Evolutionary conservation across 2,888 invertebrate species (phyloP), one percentile per base, ranked within the genome.

Genomic region (Drosophila pseudotakahashii): DNA sequence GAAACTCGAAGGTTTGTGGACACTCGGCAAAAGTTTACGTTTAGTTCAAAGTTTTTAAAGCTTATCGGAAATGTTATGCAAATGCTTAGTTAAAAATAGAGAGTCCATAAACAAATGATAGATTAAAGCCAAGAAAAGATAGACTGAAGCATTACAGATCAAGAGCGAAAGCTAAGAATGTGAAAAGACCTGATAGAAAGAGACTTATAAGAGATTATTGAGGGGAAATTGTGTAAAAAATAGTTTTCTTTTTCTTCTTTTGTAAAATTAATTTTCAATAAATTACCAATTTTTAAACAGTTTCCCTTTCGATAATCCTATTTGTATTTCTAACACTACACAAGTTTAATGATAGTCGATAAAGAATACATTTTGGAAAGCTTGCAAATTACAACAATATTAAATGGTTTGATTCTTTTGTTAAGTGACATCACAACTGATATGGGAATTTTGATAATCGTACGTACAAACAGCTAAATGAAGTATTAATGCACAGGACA

Each of bases 51-150:
- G 69, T 60, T 60, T 72, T 64, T 51, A 67, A 78, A 88, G 80
- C 82, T 73, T 73, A 63, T 80, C 54, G 44, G 71, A 81, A 77
- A 66, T 51, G 63, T 57, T 74, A 75, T 71, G 75, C 69, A 74
- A 74, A 60, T 75, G 55, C 75, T 78, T 72, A 66, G 63, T 74
- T 67, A 68, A 63, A 72, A 67, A 55, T 32, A 19, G 26, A 42
- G 19, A 50, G 14, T 48, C 13, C 11, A 55, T 16, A 16, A 55
- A 63, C 64, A 16, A 50, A 39, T 52, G 39, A 41, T 14, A 34
- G 14, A 51, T 37, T 19, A 62, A 72, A 72, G 45, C 54, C 62
- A 48, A 42, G 50, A 62, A 47, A 34, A 34, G n/a, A 62, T 51
- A 52, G 19, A 50, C 45, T 23, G 58, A 67, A 51, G 68, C 68